Evolutionary conservation across 2,888 invertebrate species (phyloP).

Genomic region (Lutraria lutraria): DNA sequence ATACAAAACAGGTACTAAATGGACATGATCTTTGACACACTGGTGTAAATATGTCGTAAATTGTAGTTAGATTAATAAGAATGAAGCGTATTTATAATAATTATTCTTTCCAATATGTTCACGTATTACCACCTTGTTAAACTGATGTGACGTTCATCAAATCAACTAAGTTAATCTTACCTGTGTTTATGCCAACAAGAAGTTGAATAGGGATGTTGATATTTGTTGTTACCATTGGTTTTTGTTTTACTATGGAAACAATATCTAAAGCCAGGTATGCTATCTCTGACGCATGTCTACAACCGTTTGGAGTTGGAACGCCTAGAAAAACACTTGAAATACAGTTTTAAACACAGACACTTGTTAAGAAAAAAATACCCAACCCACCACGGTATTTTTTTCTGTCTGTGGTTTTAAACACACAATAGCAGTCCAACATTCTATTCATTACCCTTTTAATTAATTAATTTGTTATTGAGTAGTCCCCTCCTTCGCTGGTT

Average conservation of each 20-base stretch:
- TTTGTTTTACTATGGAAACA: constrained; percentile 38
- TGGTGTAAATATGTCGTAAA: not conserved
- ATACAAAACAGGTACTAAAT: no score
- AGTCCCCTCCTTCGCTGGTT: no score
- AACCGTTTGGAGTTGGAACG: constrained; percentile 56
- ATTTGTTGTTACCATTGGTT: not conserved
- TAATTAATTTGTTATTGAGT: no score
- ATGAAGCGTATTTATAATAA: not conserved
- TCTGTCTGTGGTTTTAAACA: no score
- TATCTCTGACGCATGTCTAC: constrained; percentile 58
- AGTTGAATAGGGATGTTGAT: constrained; percentile 44
- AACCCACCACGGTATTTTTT: no score
- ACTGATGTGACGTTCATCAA: not conserved
- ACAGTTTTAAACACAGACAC: no score
- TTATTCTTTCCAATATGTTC: not conserved
- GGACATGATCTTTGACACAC: no score
- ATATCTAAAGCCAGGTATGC: constrained; percentile 62
- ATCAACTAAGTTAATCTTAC: constrained; percentile 13
- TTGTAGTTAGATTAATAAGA: not conserved
- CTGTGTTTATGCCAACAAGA: constrained; percentile 60
- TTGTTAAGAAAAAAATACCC: no score
- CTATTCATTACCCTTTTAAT: no score
- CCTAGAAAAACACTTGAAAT: no score
- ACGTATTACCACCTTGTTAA: not conserved
- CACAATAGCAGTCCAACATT: no score